Evolutionary conservation across 1,140 invertebrate genomes (phyloP).

Genomic region (Saccostrea echinata): DNA sequence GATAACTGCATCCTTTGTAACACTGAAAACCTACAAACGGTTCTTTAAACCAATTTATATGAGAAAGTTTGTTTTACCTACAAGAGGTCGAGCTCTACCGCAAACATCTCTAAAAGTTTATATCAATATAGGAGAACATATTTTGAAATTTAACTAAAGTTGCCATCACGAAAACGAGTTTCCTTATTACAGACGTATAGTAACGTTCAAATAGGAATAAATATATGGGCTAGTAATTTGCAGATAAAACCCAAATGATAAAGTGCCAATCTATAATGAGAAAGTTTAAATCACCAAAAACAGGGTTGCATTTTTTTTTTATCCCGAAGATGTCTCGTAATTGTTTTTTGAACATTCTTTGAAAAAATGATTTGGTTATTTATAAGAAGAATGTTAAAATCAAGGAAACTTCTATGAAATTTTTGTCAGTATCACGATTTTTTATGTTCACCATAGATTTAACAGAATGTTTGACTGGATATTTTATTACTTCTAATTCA

Average conservation of each 20-base stretch:
- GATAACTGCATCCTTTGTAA: not conserved
- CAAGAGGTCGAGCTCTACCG: not conserved
- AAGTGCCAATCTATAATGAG: not conserved
- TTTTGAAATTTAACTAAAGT: not conserved
- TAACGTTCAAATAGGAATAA: not conserved
- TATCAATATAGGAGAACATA: not conserved
- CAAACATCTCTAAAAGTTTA: not conserved
- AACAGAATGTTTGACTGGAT: too few species aligned
- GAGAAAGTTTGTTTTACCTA: not conserved
- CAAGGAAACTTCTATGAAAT: too few species aligned
- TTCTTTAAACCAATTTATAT: conserved; percentile 10
- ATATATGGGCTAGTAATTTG: not conserved
- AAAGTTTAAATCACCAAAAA: not conserved
- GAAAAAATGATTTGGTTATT: too few species aligned
- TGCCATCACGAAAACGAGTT: not conserved
- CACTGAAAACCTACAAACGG: conserved; percentile 6
- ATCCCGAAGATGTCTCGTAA: not conserved
- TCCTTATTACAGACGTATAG: not conserved
- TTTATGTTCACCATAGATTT: too few species aligned
- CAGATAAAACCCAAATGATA: not conserved
- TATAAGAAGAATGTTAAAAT: too few species aligned
- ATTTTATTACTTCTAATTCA: too few species aligned
- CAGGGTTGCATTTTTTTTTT: not conserved
- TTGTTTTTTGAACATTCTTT: too few species aligned
- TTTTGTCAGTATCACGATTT: too few species aligned